Evolutionary conservation across 2,113 vertebrate genomes (phyloP), one percentile per base, ranked within the genome.

Genomic region (Thamnaconus septentrionalis): DNA sequence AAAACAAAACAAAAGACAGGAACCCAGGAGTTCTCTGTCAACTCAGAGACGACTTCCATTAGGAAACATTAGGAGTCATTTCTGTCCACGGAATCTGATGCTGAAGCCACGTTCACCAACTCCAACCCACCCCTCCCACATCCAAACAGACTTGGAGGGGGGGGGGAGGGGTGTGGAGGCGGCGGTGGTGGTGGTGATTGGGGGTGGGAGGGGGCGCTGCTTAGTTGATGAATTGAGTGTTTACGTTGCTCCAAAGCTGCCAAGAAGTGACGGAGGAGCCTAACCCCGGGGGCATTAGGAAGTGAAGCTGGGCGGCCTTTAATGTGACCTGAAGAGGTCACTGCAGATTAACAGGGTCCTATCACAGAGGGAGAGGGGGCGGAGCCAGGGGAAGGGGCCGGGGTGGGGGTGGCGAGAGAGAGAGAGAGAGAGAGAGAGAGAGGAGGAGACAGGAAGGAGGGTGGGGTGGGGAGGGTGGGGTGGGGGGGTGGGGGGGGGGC

Each of bases 321-420:
- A 91, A 84, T 89, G 85, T 89, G 91, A 91, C 90, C 90, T 89
- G 86, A 89, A 88, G 88, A 85, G 89, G 90, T 90, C 83, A 87
- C 63, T 80, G 82, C 75, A 84, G 86, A 87, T 91, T 85, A 87
- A 64, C 84, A 70, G 11, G 70, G 79, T 64, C 71, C 73, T 76
- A 75, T 80, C 73, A 77, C 71, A 61, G 66, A 50, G 48, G n/a
- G 10, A 50, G 48, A 31, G 18, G 18, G 18, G 18, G 18, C 18
- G 18, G 18, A 31, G 18, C 18, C 18, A 31, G 18, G 18, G 76
- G 65, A 61, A 44, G 73, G 10, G 41, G 41, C 56, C 51, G 40
- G 40, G 66, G 56, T 53, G 59, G 66, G 56, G 18, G 18, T 31
- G 18, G 18, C 18, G 18, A 31, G 18, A 31, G 18, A 31, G 18